Conservation (phyloP, 2,888 invertebrate species). For the Fabriciana adippe region DNA sequence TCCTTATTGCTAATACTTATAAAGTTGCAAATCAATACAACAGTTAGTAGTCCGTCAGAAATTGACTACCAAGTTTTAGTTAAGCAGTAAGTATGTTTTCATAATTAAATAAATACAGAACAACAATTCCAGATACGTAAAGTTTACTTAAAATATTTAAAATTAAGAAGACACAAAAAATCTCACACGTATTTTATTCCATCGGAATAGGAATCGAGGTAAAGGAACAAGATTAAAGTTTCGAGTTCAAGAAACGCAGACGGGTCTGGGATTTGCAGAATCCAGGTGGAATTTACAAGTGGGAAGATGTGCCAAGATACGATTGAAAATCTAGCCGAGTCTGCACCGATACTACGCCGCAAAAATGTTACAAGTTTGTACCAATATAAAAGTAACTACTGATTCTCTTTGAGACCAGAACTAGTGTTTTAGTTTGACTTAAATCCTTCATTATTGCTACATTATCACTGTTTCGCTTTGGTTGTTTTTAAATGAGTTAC, state of each 20-base stretch:
- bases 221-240: slow-evolving; percentile 44
- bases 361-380: slow-evolving; percentile 34
- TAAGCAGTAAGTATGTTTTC: no score
- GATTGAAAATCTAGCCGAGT: slow-evolving; percentile 42
- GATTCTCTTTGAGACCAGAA: slow-evolving; percentile 2
- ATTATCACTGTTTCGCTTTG: neutral
- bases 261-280: slow-evolving; percentile 42
- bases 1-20: no score
- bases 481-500: neutral
- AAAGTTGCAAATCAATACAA: no score
- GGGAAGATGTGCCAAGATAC: slow-evolving; percentile 40
- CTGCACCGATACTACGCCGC: slow-evolving; percentile 36
- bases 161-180: slow-evolving; percentile 17
- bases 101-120: no score
- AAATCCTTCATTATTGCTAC: neutral
- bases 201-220: slow-evolving; percentile 28
- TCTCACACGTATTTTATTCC: slow-evolving; percentile 31
- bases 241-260: slow-evolving; percentile 39
- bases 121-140: no score
- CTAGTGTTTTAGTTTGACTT: no score
- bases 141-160: neutral
- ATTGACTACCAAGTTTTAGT: no score
- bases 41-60: no score
- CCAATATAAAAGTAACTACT: slow-evolving; percentile 27
- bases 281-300: slow-evolving; percentile 45